Evolutionary conservation across 37 sponge, comb jelly and placozoan genomes (phyloP).

Genomic region (Mnemiopsis leidyi): DNA sequence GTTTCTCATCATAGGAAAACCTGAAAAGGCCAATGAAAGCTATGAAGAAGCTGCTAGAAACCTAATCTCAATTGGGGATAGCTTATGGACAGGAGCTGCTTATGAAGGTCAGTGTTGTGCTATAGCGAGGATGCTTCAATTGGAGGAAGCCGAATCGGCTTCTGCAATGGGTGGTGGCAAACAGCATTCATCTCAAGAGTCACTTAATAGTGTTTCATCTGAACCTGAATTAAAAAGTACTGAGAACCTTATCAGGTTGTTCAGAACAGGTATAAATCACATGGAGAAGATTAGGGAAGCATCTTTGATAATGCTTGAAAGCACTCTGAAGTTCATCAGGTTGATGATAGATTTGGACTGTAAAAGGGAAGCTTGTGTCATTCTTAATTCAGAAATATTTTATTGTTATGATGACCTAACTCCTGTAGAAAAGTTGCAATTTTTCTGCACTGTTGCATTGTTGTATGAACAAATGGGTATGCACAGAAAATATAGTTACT

Average conservation of each 20-base stretch:
- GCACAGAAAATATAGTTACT: constrained; percentile 53
- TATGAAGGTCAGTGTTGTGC: constrained; percentile 56
- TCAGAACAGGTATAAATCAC: background rate
- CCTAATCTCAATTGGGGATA: constrained; percentile 8
- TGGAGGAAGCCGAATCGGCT: background rate
- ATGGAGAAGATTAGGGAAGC: constrained; percentile 61
- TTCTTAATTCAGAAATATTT: constrained; percentile 60
- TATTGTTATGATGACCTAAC: constrained; percentile 43
- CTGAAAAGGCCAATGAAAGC: constrained; percentile 26
- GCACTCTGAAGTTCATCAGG: constrained; percentile 49
- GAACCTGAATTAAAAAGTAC: constrained; percentile 33
- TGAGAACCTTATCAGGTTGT: background rate
- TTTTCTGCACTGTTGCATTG: constrained; percentile 50
- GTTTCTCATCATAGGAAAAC: constrained; percentile 30
- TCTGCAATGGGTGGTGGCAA: background rate
- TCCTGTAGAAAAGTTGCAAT: constrained; percentile 35
- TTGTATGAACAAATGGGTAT: constrained; percentile 54
- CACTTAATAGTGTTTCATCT: constrained; percentile 3
- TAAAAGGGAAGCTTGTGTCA: constrained; percentile 51
- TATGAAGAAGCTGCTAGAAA: constrained; percentile 21
- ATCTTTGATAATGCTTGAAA: constrained; percentile 48
- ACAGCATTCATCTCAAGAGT: constrained; percentile 16
- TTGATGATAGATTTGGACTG: constrained; percentile 33
- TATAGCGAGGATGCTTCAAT: background rate
- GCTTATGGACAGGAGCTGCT: constrained; percentile 46